Base-by-base conservation (phyloP, 2,797 vertebrate genomes). In the Limosa lapponica region DNA sequence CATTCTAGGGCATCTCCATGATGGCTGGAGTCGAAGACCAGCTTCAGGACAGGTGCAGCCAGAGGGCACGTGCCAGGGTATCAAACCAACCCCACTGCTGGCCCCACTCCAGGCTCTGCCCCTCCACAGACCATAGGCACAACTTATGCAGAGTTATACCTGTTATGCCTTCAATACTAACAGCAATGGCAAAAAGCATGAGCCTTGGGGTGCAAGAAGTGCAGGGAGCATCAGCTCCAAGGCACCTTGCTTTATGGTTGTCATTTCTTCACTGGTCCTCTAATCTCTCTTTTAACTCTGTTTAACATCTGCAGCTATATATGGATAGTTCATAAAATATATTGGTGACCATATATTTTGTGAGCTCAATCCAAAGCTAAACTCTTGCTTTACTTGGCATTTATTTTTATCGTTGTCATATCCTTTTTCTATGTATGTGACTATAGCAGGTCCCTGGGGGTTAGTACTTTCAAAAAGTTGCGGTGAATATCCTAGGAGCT, bases 371-470 rank as follows among this genome's bases (percentile, higher is more conserved):
- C 25, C 2, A 15, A 94, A 95, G 55, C 12, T 0, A 62, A 89
- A 77, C 20, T 77, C 44, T 54, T 37, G 19, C 36, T 95, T 82
- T 85, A 81, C 20, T 67, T 64, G 52, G 18, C 20, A 55, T 85
- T 95, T 95, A 70, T 87, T 93, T 90, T 82, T 89, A 64, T 46
- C 27, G 51, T 62, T 94, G 41, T 61, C 37, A 57, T 82, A 94
- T 80, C 51, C 64, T 90, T 92, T 85, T 89, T 69, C 65, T 82
- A 24, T 9, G 32, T 72, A 27, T 16, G 36, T 67, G 52, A 65
- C 74, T 55, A 18, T 2, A 90, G 36, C 19, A 44, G 16, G 27
- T 54, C 20, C 19, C 46, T 39, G 25, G 5, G 17, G 11, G 25
- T 18, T 36, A 70, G 58, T 49, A 57, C 8, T 55, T 89, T 48